phyloP scores from a whole-genome alignment of 2,113 vertebrate species.

The Vimba vimba region DNA sequence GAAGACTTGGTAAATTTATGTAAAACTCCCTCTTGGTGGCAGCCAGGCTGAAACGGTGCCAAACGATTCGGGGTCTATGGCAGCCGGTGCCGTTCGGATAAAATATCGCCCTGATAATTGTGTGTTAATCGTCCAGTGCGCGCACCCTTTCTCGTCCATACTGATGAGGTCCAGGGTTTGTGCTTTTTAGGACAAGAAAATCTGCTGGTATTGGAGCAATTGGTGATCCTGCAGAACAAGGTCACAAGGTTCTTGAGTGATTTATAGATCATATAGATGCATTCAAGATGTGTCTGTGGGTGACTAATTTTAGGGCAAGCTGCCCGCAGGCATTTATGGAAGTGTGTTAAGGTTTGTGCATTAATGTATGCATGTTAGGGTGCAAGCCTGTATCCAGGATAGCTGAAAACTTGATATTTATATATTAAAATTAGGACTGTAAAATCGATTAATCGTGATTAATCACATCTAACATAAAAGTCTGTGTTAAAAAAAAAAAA shows the following conservation, averaged over 20 bases:
- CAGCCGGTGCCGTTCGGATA: conserved; percentile 65
- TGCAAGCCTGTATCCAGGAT: conserved; percentile 23
- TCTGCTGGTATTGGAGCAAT: background rate
- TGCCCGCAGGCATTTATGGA: conserved; percentile 13
- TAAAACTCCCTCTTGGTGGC: conserved; percentile 59
- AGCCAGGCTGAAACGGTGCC: conserved; percentile 64
- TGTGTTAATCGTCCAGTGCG: conserved; percentile 71
- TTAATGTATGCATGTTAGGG: conserved; percentile 37
- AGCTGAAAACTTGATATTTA: background rate
- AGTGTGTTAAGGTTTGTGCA: conserved; percentile 42
- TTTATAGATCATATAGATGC: conserved; percentile 49
- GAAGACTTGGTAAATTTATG: conserved; percentile 65
- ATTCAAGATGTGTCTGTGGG: conserved; percentile 31
- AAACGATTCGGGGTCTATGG: conserved; percentile 69
- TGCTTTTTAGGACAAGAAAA: conserved; percentile 35
- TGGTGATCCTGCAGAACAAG: conserved; percentile 6
- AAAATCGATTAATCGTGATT: too few species aligned
- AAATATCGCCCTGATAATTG: conserved; percentile 74
- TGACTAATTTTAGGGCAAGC: conserved; percentile 41
- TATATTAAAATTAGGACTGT: too few species aligned
- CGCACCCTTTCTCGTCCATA: conserved; percentile 65
- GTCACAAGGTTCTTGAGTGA: conserved; percentile 40
- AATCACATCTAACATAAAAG: too few species aligned
- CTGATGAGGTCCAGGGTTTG: conserved; percentile 58
- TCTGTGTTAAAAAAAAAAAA: too few species aligned